A percentile compares a stretch with the other conserved stretches of the same genome.
These are phyloP conservation scores for Ceratotherium simum DNA, from an alignment of 2,113 vertebrate species.

Conservation along the genomic window DNA sequence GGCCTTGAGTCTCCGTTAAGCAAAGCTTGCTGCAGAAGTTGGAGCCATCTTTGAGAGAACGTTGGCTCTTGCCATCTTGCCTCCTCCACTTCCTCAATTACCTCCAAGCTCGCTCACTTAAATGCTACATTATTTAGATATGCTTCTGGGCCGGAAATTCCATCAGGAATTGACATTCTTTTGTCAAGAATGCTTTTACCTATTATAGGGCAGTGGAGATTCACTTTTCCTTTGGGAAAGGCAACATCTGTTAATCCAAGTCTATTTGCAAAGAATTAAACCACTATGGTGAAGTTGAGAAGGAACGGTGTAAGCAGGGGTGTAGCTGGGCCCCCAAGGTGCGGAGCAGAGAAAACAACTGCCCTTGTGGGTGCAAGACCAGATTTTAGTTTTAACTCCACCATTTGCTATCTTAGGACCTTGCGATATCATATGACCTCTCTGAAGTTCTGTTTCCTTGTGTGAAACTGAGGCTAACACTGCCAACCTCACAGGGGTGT, in stretches of 20 bases:
- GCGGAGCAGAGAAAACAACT: background rate
- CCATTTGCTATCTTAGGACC: background rate
- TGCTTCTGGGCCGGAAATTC: background rate
- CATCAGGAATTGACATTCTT: background rate
- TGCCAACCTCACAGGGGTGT: background rate
- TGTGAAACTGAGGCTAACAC: background rate
- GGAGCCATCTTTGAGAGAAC: background rate
- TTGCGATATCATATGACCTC: background rate
- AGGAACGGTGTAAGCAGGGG: background rate
- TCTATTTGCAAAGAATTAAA: background rate
- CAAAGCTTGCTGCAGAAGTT: background rate
- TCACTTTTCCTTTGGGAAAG: slow-evolving; percentile 47
- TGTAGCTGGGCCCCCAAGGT: background rate
- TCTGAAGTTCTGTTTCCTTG: background rate
- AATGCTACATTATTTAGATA: background rate
- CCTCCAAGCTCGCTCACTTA: background rate
- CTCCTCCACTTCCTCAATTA: background rate
- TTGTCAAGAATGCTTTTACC: background rate
- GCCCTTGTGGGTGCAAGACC: background rate
- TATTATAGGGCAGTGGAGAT: background rate
- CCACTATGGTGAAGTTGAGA: background rate
- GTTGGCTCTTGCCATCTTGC: background rate
- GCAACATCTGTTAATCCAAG: background rate
- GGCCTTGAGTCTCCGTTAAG: background rate
- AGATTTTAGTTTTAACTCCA: background rate